These are phyloP conservation scores for Stichopus horrens DNA, from an alignment of 53 echinoderm and acorn worm species.

Conservation along the genomic window DNA sequence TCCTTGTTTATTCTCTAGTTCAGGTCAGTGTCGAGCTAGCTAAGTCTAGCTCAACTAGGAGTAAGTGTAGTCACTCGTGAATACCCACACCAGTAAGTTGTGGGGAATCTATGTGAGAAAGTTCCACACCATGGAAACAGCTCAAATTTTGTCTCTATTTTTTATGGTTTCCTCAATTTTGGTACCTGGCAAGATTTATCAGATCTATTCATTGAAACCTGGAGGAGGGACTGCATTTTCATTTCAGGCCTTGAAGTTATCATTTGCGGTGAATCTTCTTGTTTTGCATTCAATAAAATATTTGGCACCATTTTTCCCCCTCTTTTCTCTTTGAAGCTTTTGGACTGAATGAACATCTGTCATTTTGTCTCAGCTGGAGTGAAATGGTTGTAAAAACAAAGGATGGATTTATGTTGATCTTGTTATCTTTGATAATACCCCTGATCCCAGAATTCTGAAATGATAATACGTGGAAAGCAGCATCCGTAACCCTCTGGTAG, in stretches of 20 bases:
- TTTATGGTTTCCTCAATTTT: too few relatives aligned
- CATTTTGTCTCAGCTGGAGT: slow-evolving; percentile 31
- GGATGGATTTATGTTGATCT: slow-evolving; percentile 28
- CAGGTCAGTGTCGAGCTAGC: too few relatives aligned
- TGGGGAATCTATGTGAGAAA: too few relatives aligned
- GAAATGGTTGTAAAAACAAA: slow-evolving; percentile 31
- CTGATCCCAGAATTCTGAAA: slow-evolving; percentile 37
- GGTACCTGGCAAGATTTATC: too few relatives aligned
- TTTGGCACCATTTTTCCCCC: neutral
- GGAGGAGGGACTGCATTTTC: neutral
- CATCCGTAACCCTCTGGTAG: neutral
- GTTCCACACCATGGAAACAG: too few relatives aligned
- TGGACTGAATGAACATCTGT: slow-evolving; percentile 8
- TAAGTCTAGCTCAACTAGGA: too few relatives aligned
- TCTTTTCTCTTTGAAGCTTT: neutral
- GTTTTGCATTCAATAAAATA: slow-evolving; percentile 5
- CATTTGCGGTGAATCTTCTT: neutral
- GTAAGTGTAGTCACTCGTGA: too few relatives aligned
- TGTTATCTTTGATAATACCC: slow-evolving; percentile 34
- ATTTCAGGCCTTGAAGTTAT: neutral
- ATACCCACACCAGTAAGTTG: too few relatives aligned
- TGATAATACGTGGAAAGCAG: slow-evolving; percentile 8
- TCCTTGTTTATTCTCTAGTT: too few relatives aligned
- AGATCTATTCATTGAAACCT: too few relatives aligned
- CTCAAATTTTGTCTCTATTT: too few relatives aligned